Base-by-base conservation (phyloP, 2,888 invertebrate genomes). In the Drosophila pullipes region DNA sequence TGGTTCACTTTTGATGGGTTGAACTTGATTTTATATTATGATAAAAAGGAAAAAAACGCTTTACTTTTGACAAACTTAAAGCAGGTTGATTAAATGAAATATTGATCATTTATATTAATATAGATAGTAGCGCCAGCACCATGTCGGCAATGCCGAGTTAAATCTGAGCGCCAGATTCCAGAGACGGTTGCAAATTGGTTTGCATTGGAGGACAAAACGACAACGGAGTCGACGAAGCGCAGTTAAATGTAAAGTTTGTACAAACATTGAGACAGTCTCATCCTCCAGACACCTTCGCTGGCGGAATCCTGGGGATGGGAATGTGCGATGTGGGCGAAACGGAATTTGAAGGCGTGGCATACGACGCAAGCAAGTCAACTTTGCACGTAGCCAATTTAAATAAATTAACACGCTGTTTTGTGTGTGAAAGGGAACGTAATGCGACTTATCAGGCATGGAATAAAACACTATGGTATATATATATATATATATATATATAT, bases 351-450 rank as follows among this genome's bases (percentile, higher is more conserved):
- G 74, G 77, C 77, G 77, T 74, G 55, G 41, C 69, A 61, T 57
- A 69, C 83, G 89, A 76, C 68, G 76, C 78, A 74, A 52, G 60
- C 74, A 53, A 82, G 85, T 74, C 73, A 89, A 86, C 86, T 82
- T 76, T 87, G 81, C 86, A 86, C 86, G 86, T 85, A 86, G 86
- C 87, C 85, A 89, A 86, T 86, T 86, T 86, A 86, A 86, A 86
- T 86, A 86, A 86, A 86, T 86, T 86, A 86, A 89, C 86, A 86
- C 86, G 82, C 82, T 89, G 69, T 84, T 82, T 68, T 44, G 63
- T 33, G 65, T 64, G 67, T 55, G 72, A 65, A 69, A 54, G 47
- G 50, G 18, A 22, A 28, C 28, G 55, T 49, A 58, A 55, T 54
- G 59, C 44, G 31, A 68, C 53, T 52, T 69, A 67, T 68, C 53